phyloP scores from a whole-genome alignment of 2,888 invertebrate genomes.

The Heteropelma amictum region DNA sequence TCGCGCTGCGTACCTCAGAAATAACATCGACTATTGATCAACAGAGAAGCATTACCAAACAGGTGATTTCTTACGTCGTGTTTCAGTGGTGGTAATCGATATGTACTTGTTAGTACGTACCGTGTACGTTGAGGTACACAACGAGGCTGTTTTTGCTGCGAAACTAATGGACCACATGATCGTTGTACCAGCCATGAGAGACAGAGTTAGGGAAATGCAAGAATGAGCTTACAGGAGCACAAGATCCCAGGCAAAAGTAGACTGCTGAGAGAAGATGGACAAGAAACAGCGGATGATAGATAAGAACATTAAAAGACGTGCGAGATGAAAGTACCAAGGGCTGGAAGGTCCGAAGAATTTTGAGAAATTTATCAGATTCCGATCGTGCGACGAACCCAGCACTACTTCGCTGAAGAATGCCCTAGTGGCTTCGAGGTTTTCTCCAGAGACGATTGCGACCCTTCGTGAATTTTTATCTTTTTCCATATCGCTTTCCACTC shows the following conservation, averaged over 20 bases:
- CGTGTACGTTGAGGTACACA: background rate
- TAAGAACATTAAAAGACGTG: slow-evolving; percentile 46
- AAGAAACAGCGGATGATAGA: slow-evolving; percentile 53
- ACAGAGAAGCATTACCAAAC: too few species aligned
- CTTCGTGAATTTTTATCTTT: slow-evolving; percentile 43
- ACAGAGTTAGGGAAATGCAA: background rate
- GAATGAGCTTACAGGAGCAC: slow-evolving; percentile 28
- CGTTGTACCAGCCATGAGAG: slow-evolving; percentile 47
- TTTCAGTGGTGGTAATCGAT: background rate
- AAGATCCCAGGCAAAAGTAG: slow-evolving; percentile 17
- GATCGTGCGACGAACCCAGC: slow-evolving; percentile 8
- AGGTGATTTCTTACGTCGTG: too few species aligned
- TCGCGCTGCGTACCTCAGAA: too few species aligned
- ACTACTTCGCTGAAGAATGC: background rate
- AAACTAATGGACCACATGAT: slow-evolving; percentile 59
- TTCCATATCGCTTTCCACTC: slow-evolving; percentile 5
- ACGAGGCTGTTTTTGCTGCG: slow-evolving; percentile 42
- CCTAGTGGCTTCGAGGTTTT: background rate
- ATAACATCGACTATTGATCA: too few species aligned
- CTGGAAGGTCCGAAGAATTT: slow-evolving; percentile 20
- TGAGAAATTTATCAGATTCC: slow-evolving; percentile 1
- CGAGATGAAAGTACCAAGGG: slow-evolving; percentile 14
- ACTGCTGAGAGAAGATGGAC: slow-evolving; percentile 48
- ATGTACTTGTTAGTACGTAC: background rate
- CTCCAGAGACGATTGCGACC: background rate